Evolutionary conservation across 2,113 vertebrate genomes (phyloP).

Genomic region (Arvicanthis niloticus): DNA sequence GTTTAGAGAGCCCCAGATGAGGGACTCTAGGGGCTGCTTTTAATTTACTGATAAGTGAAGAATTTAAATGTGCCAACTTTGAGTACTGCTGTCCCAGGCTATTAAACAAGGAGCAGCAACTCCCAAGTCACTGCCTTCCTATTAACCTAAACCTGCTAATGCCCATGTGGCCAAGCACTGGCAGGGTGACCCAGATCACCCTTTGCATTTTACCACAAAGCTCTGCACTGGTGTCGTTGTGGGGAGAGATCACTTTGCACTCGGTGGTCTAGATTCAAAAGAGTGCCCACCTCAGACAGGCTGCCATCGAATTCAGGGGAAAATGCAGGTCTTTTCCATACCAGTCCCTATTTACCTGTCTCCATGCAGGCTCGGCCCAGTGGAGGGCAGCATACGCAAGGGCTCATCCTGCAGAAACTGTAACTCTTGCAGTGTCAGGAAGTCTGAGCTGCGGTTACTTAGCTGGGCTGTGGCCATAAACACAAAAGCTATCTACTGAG

Average conservation of each 20-base stretch:
- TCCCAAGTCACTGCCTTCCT: constrained; percentile 25
- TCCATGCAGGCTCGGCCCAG: neutral
- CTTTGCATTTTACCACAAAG: neutral
- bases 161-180: neutral
- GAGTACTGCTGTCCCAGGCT: constrained; percentile 48
- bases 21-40: constrained; percentile 45
- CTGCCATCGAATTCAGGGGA: neutral
- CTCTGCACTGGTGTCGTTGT: neutral
- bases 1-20: neutral
- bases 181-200: neutral
- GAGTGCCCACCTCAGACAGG: neutral
- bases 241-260: neutral
- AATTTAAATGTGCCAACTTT: constrained; percentile 68
- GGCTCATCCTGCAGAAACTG: neutral
- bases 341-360: neutral
- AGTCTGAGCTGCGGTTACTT: neutral
- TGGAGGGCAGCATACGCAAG: neutral
- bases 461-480: neutral
- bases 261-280: neutral
- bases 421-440: neutral
- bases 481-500: neutral
- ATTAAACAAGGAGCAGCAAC: constrained; percentile 71
- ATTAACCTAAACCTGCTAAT: constrained; percentile 30
- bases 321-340: neutral
- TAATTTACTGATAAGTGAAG: constrained; percentile 56